These are phyloP conservation scores for Micronycteris hirsuta DNA, from an alignment of 2,113 vertebrate species.

Conservation along the genomic window DNA sequence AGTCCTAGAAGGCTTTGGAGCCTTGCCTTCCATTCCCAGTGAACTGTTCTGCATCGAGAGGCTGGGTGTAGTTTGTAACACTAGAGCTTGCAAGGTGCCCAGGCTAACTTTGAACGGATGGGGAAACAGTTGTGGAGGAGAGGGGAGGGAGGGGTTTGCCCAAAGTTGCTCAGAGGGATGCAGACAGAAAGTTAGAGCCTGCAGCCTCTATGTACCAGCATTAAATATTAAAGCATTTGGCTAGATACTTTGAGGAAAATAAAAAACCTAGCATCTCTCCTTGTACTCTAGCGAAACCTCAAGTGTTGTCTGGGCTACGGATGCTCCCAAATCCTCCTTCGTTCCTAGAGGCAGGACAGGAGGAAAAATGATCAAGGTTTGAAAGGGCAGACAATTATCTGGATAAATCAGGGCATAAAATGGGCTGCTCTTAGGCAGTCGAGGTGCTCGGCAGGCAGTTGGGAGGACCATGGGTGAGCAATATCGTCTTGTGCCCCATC, in stretches of 20 bases:
- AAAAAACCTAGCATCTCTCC: neutral
- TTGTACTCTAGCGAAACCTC: neutral
- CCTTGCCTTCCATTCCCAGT: neutral
- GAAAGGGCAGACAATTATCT: neutral
- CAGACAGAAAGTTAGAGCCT: neutral
- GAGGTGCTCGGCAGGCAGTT: neutral
- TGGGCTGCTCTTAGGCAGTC: neutral
- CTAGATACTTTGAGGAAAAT: neutral
- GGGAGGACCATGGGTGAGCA: neutral
- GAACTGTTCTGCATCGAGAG: neutral
- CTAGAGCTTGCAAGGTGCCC: neutral
- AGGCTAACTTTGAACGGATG: neutral
- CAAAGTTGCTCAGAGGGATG: neutral
- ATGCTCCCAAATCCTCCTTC: neutral
- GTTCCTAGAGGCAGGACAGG: neutral
- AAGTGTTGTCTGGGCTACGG: neutral
- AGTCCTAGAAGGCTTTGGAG: neutral
- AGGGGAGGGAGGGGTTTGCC: neutral
- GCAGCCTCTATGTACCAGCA: neutral
- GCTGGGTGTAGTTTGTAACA: neutral
- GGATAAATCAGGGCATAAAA: neutral
- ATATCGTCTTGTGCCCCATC: fast-evolving
- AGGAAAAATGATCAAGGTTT: neutral
- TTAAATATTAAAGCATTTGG: neutral
- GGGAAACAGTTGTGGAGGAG: neutral